Base-by-base conservation (phyloP, 2,797 vertebrate genomes). In the Orestias chungarensis region DNA sequence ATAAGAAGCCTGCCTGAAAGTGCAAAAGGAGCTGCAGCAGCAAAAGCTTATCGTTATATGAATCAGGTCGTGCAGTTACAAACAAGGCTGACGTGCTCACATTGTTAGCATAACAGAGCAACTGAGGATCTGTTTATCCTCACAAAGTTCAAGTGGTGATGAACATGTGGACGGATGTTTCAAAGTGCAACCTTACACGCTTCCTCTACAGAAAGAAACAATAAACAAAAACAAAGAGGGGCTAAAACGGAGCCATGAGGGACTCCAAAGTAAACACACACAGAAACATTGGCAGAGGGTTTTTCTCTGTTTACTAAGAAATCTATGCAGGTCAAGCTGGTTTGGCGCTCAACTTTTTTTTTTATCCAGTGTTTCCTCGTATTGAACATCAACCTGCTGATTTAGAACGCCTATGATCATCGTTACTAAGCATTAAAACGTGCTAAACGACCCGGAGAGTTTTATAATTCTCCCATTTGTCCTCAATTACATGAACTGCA, bases 321-420 rank as follows among this genome's bases (percentile, higher is more conserved):
- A 62, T 40, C 10, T 62, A 12, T 62, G 33, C 20, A 62, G 23
- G 54, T 38, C 23, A 69, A 8, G 29, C 46, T 33, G 17, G 61
- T 17, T 64, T 73, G 57, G 52, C 46, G 71, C 33, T 15, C 57
- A 64, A 59, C 68, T 20, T 68, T 55, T 23, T 59, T 69, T 69
- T 67, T 64, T 29, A 44, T 71, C 42, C 68, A 54, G 61, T 25
- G 40, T 9, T 23, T 0, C 33, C 9, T 35, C 62, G 65, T 47
- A 68, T 76, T 23, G 84, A 84, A 75, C 75, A 87, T 81, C 81
- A 66, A 85, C 57, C 44, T 1, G 12, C 52, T 23, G 31, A 64
- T 50, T 79, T 73, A 8, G 64, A 44, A 71, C 44, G 54, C 25
- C 68, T 50, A 75, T 54, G 35, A 55, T 62, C 20, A 27, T 15